Percentiles rank a stretch among this genome's conserved stretches.
Conservation (phyloP, 1,140 invertebrate species). For the Heliconius melpomene region DNA sequence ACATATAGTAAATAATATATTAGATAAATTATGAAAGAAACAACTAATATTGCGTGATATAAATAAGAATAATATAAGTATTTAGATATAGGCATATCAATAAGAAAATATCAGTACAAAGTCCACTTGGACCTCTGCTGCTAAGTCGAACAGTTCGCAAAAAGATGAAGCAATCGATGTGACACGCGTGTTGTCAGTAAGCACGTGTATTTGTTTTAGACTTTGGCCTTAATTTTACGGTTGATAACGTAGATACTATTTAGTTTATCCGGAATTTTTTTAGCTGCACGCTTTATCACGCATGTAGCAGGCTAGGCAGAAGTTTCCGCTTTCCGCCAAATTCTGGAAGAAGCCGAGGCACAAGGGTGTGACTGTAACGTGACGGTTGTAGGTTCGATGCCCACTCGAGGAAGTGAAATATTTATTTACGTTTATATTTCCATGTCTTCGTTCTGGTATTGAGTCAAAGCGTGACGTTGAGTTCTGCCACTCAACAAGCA, state of each 20-base stretch:
- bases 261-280: too few relatives aligned
- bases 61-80: constrained; percentile 22
- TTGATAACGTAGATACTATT: neutral
- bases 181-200: neutral
- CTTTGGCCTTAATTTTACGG: neutral
- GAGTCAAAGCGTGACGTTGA: too few relatives aligned
- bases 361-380: too few relatives aligned
- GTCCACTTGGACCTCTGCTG: constrained; percentile 20
- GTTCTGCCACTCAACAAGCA: too few relatives aligned
- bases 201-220: constrained; percentile 4
- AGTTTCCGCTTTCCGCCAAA: too few relatives aligned
- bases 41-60: neutral
- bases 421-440: too few relatives aligned
- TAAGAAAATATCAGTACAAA: constrained; percentile 33
- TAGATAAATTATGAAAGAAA: constrained; percentile 8
- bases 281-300: too few relatives aligned
- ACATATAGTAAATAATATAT: constrained; percentile 1
- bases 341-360: too few relatives aligned
- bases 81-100: constrained; percentile 9
- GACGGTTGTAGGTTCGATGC: too few relatives aligned
- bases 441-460: too few relatives aligned
- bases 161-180: constrained; percentile 20
- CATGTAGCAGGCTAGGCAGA: too few relatives aligned
- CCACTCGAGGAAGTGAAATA: too few relatives aligned
- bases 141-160: constrained; percentile 20